Base-by-base conservation (phyloP, 1,140 invertebrate species). In the Drosophila tani region DNA sequence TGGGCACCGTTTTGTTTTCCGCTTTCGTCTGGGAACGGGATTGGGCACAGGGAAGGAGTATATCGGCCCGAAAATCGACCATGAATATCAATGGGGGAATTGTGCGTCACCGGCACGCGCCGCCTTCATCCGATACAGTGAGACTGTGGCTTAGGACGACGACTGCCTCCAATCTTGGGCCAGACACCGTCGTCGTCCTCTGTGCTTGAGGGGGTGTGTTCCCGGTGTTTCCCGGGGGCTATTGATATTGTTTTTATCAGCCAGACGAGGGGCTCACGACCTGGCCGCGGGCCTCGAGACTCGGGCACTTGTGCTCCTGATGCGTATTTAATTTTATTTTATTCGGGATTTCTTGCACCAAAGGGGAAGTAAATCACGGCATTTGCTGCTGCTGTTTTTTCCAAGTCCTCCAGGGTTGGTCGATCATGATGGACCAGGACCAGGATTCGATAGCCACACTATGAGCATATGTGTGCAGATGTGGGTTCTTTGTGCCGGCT, bases 301-400 rank as follows among this genome's bases (percentile, higher is more conserved):
- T 77, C 45, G 32, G 74, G 78, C 84, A 82, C 79, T 90, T 90
- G 79, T 82, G 81, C 79, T 83, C 75, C 85, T 90, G 85, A 90
- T 90, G 86, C 73, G 85, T 90, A 85, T 90, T 90, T 90, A 81
- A 90, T 90, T 90, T 90, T 90, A 82, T 90, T 87, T 87, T 87
- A 83, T 83, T 84, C 74, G 74, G 75, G 66, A 82, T 79, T 90
- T 81, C 74, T 60, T 63, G 71, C 86, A 66, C 50, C 59, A 51
- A 74, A 38, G 63, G 85, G 85, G 67, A 90, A 90, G 81, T 90
- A 90, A 90, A 90, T 90, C 85, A 88, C 78, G 45, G 59, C 62
- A 57, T 51, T 51, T 51, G 49, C 14, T 49, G 24, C 41, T 14
- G 8, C 63, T 27, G 70, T 68, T 87, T 78, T 81, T 70, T 82